Percentiles rank a stretch among this genome's conserved stretches.
Evolutionary conservation across 2,888 invertebrate genomes (phyloP).

Genomic region (Agrochola lota): DNA sequence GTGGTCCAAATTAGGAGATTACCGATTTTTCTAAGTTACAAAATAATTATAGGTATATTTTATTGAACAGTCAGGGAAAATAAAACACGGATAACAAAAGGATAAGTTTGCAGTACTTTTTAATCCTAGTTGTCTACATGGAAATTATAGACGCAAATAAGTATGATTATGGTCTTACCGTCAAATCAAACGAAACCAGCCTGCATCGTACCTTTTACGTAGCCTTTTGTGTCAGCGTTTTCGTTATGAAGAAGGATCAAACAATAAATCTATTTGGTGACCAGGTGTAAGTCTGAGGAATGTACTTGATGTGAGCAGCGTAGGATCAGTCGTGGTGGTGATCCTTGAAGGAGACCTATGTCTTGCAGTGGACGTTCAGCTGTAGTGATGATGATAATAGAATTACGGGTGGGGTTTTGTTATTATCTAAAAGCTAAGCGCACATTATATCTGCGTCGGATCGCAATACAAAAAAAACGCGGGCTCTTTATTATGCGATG

Average conservation of each 20-base stretch:
- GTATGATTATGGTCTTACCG: not conserved
- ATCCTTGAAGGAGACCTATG: not conserved
- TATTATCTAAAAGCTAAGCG: too few species aligned
- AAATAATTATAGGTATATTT: not conserved
- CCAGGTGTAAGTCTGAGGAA: not conserved
- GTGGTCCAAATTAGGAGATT: constrained; percentile 57
- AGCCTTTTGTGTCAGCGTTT: not conserved
- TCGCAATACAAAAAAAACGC: too few species aligned
- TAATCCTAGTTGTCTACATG: not conserved
- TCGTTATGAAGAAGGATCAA: not conserved
- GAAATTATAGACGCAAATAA: too few species aligned
- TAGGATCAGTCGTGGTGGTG: not conserved
- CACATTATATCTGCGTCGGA: too few species aligned
- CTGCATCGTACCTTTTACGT: not conserved
- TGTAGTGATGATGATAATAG: too few species aligned
- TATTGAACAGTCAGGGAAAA: not conserved
- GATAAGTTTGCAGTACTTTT: not conserved
- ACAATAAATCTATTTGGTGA: not conserved
- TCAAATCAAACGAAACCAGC: not conserved
- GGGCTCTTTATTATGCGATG: too few species aligned
- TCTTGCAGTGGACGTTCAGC: too few species aligned
- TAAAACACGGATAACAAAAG: too few species aligned
- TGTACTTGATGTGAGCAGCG: not conserved
- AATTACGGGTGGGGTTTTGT: too few species aligned
- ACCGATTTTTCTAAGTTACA: constrained; percentile 11